Conservation (phyloP, 2,888 invertebrate genomes). For the Agonopterix subpropinquella region DNA sequence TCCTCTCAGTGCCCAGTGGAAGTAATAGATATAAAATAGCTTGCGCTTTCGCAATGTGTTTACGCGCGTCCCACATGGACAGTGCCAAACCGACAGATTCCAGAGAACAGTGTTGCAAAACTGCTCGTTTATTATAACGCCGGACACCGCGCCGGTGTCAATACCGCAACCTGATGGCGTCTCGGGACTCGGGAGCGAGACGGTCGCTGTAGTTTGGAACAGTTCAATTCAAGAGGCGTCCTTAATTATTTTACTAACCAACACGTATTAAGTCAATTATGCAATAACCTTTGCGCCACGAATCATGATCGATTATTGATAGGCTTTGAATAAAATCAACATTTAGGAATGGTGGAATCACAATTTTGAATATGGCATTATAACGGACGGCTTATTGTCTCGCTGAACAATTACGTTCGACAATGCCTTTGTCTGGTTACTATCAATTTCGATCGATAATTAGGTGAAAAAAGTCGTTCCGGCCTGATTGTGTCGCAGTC, state of each 20-base stretch:
- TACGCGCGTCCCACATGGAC: constrained; percentile 39
- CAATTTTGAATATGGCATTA: no score
- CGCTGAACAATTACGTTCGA: constrained; percentile 7
- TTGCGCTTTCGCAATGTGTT: constrained; percentile 54
- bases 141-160: constrained; percentile 23
- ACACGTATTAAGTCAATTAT: constrained; percentile 1
- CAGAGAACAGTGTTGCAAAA: constrained; percentile 51
- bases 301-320: neutral
- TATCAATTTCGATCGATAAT: constrained; percentile 48
- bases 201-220: no score
- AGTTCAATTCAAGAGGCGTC: neutral
- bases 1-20: constrained; percentile 20
- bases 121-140: constrained; percentile 26
- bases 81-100: constrained; percentile 56
- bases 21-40: constrained; percentile 34
- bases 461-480: constrained; percentile 65
- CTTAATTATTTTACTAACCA: constrained; percentile 4
- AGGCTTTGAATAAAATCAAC: neutral
- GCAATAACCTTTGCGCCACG: neutral
- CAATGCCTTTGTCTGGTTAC: constrained; percentile 15
- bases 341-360: neutral
- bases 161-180: constrained; percentile 21
- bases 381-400: constrained; percentile 7
- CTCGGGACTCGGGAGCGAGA: neutral
- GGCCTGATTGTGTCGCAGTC: constrained; percentile 64